phyloP scores from a whole-genome alignment of 2,113 vertebrate genomes.

The Patagioenas fasciata region DNA sequence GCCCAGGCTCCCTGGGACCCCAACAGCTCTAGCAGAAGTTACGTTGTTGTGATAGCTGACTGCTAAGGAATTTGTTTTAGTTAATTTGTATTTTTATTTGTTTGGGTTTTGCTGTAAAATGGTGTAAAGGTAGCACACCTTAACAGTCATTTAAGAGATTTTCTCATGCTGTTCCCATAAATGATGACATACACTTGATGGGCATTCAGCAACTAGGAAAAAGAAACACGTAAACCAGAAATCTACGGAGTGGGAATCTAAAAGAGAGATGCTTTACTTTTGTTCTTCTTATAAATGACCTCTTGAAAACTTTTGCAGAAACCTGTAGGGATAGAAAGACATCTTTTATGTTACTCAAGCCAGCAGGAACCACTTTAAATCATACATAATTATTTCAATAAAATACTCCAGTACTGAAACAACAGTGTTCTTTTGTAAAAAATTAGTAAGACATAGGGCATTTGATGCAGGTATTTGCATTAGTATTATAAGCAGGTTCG shows the following conservation, averaged over 20 bases:
- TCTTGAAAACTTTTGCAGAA: not conserved
- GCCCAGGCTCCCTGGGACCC: too few species aligned
- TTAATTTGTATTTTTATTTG: too few species aligned
- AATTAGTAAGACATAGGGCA: not conserved
- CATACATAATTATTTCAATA: not conserved
- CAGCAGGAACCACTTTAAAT: not conserved
- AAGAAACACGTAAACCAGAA: not conserved
- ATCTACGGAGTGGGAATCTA: not conserved
- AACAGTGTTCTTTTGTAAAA: not conserved
- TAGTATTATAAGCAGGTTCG: not conserved
- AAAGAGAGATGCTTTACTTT: not conserved
- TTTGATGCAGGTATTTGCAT: not conserved
- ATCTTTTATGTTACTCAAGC: not conserved
- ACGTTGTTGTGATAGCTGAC: not conserved
- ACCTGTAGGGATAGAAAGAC: not conserved
- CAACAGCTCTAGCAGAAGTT: not conserved
- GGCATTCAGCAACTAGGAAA: not conserved
- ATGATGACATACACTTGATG: not conserved
- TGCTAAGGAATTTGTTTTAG: not conserved
- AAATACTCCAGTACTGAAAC: not conserved
- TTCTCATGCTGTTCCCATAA: not conserved
- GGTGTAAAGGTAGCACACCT: not conserved
- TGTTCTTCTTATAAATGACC: not conserved
- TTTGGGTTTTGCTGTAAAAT: not conserved
- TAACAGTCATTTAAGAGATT: not conserved